Conservation (phyloP, 2,888 invertebrate genomes). For the Stenodera caucasica region DNA sequence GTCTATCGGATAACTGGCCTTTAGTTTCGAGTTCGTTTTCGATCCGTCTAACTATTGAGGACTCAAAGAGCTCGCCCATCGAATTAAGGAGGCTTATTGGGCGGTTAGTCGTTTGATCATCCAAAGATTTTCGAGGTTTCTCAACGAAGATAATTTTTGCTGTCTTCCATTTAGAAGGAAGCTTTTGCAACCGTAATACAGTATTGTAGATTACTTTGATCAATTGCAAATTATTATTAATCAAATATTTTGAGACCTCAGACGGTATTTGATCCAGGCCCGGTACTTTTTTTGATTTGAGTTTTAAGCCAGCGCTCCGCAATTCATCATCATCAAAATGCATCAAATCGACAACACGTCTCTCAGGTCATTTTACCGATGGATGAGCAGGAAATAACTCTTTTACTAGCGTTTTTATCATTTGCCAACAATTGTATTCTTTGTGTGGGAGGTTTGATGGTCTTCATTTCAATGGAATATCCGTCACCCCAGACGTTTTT, state of each 20-base stretch:
- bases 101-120: conserved; percentile 12
- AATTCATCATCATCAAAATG: conserved; percentile 14
- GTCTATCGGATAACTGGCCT: neutral
- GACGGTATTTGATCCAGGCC: conserved; percentile 7
- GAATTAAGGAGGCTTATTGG: conserved; percentile 17
- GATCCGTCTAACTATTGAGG: neutral
- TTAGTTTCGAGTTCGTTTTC: neutral
- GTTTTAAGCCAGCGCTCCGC: neutral
- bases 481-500: conserved; percentile 26
- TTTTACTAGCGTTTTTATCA: conserved; percentile 7
- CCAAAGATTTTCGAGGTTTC: conserved; percentile 10
- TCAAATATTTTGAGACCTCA: conserved; percentile 10
- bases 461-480: conserved; percentile 23
- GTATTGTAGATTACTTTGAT: conserved; percentile 15
- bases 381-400: conserved; percentile 21
- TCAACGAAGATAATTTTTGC: conserved; percentile 13
- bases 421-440: conserved; percentile 11
- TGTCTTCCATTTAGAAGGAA: conserved; percentile 16
- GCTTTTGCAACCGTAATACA: neutral
- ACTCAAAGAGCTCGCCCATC: conserved; percentile 19
- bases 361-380: neutral
- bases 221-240: neutral
- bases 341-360: conserved; percentile 8
- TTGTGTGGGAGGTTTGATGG: conserved; percentile 14
- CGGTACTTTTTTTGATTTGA: conserved; percentile 12